These are phyloP conservation scores for Emydoidea blandingii DNA, from an alignment of 2,797 vertebrate species.

Conservation along the genomic window DNA sequence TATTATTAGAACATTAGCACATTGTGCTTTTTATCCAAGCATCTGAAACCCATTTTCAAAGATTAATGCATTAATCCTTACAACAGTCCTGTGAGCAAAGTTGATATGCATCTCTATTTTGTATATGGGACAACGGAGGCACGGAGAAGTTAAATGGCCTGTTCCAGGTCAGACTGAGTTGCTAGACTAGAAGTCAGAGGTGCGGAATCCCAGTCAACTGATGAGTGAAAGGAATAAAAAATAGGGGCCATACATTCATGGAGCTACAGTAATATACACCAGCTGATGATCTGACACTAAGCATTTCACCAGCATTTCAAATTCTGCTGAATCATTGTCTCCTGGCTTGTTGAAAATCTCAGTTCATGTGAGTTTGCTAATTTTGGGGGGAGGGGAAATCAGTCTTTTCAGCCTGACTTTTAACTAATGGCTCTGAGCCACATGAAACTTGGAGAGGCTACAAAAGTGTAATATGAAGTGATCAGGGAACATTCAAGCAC, in stretches of 20 bases:
- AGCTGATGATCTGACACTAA: neutral
- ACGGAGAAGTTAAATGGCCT: neutral
- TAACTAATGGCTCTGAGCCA: neutral
- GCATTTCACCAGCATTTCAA: no score
- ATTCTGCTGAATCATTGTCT: neutral
- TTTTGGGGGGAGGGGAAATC: neutral
- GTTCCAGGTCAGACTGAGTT: neutral
- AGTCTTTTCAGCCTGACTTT: neutral
- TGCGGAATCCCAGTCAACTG: neutral
- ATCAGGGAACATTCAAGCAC: neutral
- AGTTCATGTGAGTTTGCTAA: neutral
- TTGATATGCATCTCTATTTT: neutral
- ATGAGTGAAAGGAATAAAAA: neutral
- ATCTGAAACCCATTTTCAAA: conserved; percentile 22
- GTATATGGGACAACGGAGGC: neutral
- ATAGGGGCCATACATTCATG: rapidly evolving
- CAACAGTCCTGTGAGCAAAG: neutral
- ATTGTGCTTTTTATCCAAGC: neutral
- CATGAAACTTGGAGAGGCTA: neutral
- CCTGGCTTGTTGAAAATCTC: neutral
- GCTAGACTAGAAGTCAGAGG: neutral
- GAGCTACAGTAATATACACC: neutral
- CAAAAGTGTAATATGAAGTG: neutral
- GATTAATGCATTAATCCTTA: neutral
- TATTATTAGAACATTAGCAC: neutral